Evolutionary conservation across 2,113 vertebrate species (phyloP).

Genomic region (Oreocharis arfaki): DNA sequence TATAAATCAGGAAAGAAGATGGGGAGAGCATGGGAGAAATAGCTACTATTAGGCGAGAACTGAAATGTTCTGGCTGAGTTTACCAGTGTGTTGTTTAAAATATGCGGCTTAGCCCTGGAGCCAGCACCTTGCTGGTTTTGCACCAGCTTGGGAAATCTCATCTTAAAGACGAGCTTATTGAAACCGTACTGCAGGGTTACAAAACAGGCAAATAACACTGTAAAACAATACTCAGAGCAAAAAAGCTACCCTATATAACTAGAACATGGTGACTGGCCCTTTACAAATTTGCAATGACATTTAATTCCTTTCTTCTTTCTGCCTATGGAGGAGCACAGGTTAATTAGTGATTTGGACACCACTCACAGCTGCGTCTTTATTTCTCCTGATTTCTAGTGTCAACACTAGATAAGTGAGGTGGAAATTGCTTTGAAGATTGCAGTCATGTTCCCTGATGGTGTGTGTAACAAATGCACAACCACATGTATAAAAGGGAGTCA

Average conservation of each 20-base stretch:
- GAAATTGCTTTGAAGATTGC: not conserved
- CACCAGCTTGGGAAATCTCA: not conserved
- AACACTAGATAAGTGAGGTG: not conserved
- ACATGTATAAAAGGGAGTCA: not conserved
- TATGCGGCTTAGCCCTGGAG: not conserved
- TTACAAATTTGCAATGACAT: not conserved
- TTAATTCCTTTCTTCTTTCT: not conserved
- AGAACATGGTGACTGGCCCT: not conserved
- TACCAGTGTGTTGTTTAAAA: not conserved
- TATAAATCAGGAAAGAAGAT: not conserved
- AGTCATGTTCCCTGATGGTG: not conserved
- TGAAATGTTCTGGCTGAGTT: not conserved
- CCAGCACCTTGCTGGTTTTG: not conserved
- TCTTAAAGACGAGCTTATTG: not conserved
- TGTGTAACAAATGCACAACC: not conserved
- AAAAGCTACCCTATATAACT: not conserved
- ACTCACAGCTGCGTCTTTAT: not conserved
- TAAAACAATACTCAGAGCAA: not conserved
- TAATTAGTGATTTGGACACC: not conserved
- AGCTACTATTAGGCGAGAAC: not conserved
- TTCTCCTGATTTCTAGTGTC: not conserved
- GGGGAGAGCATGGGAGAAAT: not conserved
- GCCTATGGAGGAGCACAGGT: not conserved
- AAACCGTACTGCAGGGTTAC: not conserved
- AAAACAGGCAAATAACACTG: not conserved